Base-by-base conservation (phyloP, 2,797 vertebrate species). In the Intellagama lesueurii region DNA sequence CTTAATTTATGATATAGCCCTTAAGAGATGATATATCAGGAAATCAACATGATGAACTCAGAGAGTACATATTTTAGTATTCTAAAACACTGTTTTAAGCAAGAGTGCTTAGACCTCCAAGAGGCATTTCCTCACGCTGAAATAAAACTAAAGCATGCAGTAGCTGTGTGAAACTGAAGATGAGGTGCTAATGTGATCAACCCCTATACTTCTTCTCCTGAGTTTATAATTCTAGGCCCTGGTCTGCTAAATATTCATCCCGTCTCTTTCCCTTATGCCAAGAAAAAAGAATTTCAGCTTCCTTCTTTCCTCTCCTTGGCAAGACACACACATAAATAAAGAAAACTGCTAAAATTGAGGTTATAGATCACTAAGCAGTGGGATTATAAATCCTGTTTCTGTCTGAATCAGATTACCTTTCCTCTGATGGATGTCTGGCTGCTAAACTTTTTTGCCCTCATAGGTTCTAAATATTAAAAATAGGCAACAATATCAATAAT, bases 221-320 rank as follows among this genome's bases (percentile, higher is more conserved):
- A 83, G 44, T 7, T 83, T 83, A 70, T 70, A 92, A 85, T 88
- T 1, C 14, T 9, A 2, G 73, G 19, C 91, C 8, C 64, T 83
- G 72, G 89, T 52, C 83, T 35, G 11, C 9, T 22, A 66, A 64
- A 69, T 72, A 89, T 73, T 19, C 77, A 90, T 56, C 35, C 78
- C 17, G 30, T 49, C 24, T 81, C 32, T 32, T 8, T 72, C 89
- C 73, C 32, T 35, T 9, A 72, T 73, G 52, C 52, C 52, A 9
- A 87, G 64, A 3, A 76, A 26, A 84, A 64, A 81, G 85, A 47
- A 69, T 92, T 72, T 84, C 8, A 22, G 69, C 35, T 9, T 73
- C 49, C 86, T n/a, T 22, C 87, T 83, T 76, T 35, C 17, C 82
- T 91, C 75, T 83, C 69, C 72, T 66, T 49, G 52, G 40, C 28